phyloP scores from a whole-genome alignment of 2,888 invertebrate species.

The Brenthis ino region DNA sequence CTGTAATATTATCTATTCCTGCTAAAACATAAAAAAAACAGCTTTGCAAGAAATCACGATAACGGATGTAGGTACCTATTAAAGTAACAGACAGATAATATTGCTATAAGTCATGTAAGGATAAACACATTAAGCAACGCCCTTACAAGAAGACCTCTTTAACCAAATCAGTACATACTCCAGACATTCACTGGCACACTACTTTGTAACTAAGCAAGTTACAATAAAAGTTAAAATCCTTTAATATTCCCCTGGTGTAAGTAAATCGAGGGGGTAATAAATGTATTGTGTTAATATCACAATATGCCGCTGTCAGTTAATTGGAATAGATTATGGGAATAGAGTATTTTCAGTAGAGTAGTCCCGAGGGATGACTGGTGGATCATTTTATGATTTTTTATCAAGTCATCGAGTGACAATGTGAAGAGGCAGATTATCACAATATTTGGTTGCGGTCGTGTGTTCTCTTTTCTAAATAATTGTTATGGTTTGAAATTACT shows the following conservation, averaged over 20 bases:
- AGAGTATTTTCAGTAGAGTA: conserved; percentile 53
- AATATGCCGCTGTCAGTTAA: conserved; percentile 82
- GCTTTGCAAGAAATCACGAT: background rate
- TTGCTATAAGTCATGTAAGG: conserved; percentile 49
- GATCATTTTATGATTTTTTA: conserved; percentile 71
- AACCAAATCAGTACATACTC: conserved; percentile 44
- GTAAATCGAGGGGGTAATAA: conserved; percentile 57
- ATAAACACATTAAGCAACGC: conserved; percentile 35
- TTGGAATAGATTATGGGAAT: conserved; percentile 83
- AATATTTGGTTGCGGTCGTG: conserved; percentile 77
- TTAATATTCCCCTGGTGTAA: conserved; percentile 20
- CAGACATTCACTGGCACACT: background rate
- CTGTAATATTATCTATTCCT: background rate
- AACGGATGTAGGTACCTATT: conserved; percentile 10
- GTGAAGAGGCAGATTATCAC: conserved; percentile 71
- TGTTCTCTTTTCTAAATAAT: conserved; percentile 61
- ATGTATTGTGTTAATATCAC: conserved; percentile 79
- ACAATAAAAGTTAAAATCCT: conserved; percentile 43
- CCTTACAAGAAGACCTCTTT: conserved; percentile 60
- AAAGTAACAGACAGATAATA: conserved; percentile 20
- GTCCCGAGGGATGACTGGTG: conserved; percentile 60
- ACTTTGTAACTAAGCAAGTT: conserved; percentile 34
- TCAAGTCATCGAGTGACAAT: conserved; percentile 80
- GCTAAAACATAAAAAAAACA: background rate
- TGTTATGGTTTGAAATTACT: conserved; percentile 17